Percentiles rank a stretch among this genome's conserved stretches.
Conservation (phyloP, 2,113 vertebrate genomes). For the Apteryx owenii region DNA sequence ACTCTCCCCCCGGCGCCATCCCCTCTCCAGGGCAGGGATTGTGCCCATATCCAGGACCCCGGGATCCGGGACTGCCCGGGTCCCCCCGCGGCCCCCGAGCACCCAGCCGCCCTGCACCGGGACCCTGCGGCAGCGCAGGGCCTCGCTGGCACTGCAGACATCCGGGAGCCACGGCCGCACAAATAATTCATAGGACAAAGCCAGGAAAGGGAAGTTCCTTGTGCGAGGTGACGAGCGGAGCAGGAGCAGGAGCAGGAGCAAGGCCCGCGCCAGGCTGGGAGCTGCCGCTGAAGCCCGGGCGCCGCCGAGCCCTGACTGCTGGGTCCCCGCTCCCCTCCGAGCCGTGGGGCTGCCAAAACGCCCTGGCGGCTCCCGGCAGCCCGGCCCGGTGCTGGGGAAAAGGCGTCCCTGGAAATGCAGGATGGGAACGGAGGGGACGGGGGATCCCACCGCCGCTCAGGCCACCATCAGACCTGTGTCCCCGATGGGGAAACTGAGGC, state of each 20-base stretch:
- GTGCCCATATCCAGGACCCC: too few relatives aligned
- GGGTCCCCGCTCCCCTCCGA: neutral
- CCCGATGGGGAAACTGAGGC: neutral
- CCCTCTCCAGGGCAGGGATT: too few relatives aligned
- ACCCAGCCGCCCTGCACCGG: neutral
- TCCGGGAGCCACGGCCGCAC: neutral
- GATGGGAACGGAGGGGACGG: neutral
- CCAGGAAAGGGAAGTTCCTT: neutral
- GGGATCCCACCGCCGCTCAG: fast-evolving
- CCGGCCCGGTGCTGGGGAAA: too few relatives aligned
- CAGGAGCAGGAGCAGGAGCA: too few relatives aligned
- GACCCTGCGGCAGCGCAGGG: fast-evolving
- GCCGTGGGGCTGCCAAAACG: too few relatives aligned
- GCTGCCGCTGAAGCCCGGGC: fast-evolving
- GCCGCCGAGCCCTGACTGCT: fast-evolving
- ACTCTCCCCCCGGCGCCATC: too few relatives aligned
- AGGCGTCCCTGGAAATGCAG: too few relatives aligned
- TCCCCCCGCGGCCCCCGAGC: too few relatives aligned
- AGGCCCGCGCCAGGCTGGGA: fast-evolving
- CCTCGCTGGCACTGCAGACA: neutral
- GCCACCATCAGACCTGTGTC: fast-evolving
- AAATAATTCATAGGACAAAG: neutral
- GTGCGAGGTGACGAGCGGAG: neutral
- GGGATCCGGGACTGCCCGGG: too few relatives aligned
- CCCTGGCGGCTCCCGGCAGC: too few relatives aligned